Evolutionary conservation across 2,888 invertebrate species (phyloP).

Genomic region (Philhelius pedissequus): DNA sequence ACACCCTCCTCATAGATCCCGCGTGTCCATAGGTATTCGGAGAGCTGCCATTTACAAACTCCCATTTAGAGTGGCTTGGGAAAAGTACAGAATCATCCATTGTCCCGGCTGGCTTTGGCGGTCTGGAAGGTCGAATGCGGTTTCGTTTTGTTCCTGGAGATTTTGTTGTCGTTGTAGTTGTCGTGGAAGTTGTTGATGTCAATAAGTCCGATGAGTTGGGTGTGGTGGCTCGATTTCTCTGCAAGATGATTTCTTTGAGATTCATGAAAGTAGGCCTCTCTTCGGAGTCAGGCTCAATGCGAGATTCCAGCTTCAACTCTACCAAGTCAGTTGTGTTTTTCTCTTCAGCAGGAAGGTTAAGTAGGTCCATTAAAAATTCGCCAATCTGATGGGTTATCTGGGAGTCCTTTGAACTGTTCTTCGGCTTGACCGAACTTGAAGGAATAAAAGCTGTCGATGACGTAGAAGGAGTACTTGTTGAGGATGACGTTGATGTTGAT

Average conservation of each 20-base stretch:
- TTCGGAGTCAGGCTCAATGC: constrained; percentile 69
- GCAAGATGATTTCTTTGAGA: constrained; percentile 77
- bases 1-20: constrained; percentile 80
- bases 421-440: background rate
- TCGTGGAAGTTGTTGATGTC: constrained; percentile 48
- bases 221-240: constrained; percentile 71
- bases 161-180: constrained; percentile 52
- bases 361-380: constrained; percentile 76
- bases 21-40: constrained; percentile 72
- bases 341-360: constrained; percentile 75
- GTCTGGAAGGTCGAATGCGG: constrained; percentile 71
- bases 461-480: constrained; percentile 58
- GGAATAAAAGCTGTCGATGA: background rate
- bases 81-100: constrained; percentile 77
- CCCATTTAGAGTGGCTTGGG: constrained; percentile 80
- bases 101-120: constrained; percentile 72
- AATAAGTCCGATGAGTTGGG: background rate
- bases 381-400: constrained; percentile 76
- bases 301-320: constrained; percentile 66
- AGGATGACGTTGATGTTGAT: constrained; percentile 42
- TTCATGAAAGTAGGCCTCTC: constrained; percentile 76
- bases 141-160: constrained; percentile 70
- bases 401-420: constrained; percentile 63
- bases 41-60: constrained; percentile 80
- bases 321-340: constrained; percentile 36